A percentile compares a stretch with the other conserved stretches of the same genome.
Conservation (phyloP, 2,888 invertebrate genomes). For the Teinopalpus imperialis region DNA sequence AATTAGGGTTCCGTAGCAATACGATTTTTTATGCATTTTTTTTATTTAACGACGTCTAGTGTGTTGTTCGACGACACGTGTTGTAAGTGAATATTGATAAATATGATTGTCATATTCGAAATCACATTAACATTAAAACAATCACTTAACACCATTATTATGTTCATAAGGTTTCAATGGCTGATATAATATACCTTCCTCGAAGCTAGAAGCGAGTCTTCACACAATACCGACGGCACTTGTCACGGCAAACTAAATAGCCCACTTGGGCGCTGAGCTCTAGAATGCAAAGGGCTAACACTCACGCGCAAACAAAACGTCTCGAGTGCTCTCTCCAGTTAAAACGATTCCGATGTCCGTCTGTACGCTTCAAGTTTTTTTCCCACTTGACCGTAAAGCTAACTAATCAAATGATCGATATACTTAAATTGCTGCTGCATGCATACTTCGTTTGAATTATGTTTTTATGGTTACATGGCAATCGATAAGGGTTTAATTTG, state of each 20-base stretch:
- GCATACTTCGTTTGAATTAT: not conserved
- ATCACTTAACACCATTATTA: not conserved
- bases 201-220: slow-evolving; percentile 20
- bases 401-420: slow-evolving; percentile 35
- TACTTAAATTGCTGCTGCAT: slow-evolving; percentile 21
- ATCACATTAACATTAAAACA: too few relatives aligned
- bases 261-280: slow-evolving; percentile 36
- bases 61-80: too few relatives aligned
- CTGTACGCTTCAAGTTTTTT: slow-evolving; percentile 39
- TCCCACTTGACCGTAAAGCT: slow-evolving; percentile 38
- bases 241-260: slow-evolving; percentile 46
- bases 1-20: too few relatives aligned
- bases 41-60: too few relatives aligned
- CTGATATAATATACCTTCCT: slow-evolving; percentile 10
- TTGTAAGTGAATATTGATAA: too few relatives aligned
- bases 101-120: too few relatives aligned
- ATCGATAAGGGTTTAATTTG: not conserved
- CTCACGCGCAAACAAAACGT: slow-evolving; percentile 48
- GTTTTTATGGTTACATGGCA: not conserved
- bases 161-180: slow-evolving; percentile 1
- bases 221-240: slow-evolving; percentile 38
- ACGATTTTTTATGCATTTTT: too few relatives aligned
- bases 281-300: slow-evolving; percentile 53
- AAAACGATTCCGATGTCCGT: slow-evolving; percentile 71
- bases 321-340: slow-evolving; percentile 53